Evolutionary conservation across 2,888 invertebrate species (phyloP).

Genomic region (Spatulosminthurus flaviceps): DNA sequence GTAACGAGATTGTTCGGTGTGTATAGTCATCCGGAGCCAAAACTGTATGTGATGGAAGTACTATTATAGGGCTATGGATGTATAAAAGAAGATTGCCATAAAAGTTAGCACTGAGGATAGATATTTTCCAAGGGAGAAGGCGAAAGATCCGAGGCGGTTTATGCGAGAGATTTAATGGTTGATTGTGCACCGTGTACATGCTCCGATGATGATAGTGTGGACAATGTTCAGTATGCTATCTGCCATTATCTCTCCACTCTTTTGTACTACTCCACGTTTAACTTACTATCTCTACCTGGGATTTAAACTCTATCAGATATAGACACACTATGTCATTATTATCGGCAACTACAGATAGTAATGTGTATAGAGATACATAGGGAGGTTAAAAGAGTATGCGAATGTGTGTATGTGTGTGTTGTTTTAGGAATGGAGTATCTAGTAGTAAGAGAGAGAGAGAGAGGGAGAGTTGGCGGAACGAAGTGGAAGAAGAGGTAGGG

Average conservation of each 20-base stretch:
- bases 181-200: slow-evolving; percentile 24
- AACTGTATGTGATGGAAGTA: not conserved
- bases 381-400: not conserved
- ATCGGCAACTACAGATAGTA: no score
- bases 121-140: not conserved
- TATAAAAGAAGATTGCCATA: not conserved
- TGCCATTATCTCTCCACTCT: not conserved
- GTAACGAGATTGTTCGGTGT: slow-evolving; percentile 26
- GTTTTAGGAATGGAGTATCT: not conserved
- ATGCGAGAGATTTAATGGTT: slow-evolving; percentile 34
- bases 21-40: not conserved
- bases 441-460: not conserved
- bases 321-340: slow-evolving; percentile 3
- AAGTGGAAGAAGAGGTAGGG: slow-evolving; percentile 16
- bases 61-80: not conserved
- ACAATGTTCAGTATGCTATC: slow-evolving; percentile 13
- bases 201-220: slow-evolving; percentile 4
- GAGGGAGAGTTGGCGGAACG: not conserved
- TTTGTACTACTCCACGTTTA: not conserved
- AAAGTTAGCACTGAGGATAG: not conserved
- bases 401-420: no score
- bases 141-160: slow-evolving; percentile 16
- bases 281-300: no score
- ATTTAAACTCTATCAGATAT: not conserved
- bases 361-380: no score